Percentiles rank a stretch among this genome's conserved stretches.
phyloP scores from a whole-genome alignment of 2,113 vertebrate genomes.

The Boleophthalmus pectinirostris region DNA sequence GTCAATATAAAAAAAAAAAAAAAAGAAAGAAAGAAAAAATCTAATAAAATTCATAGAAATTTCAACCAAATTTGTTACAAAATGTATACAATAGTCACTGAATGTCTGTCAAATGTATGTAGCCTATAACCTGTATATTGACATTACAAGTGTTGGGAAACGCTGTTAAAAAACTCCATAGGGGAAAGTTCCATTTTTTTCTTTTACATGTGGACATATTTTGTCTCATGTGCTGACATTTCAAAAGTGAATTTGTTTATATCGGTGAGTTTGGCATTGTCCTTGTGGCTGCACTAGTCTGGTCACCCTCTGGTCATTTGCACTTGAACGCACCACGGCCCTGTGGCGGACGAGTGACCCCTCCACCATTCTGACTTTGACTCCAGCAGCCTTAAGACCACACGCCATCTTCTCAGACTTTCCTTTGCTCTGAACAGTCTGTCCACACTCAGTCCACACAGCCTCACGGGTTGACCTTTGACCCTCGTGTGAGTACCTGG shows the following conservation, averaged over 20 bases:
- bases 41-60: no score
- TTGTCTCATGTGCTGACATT: background rate
- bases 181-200: no score
- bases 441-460: constrained; percentile 59
- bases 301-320: background rate
- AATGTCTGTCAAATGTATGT: no score
- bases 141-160: no score
- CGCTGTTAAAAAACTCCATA: no score
- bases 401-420: constrained; percentile 37
- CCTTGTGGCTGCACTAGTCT: background rate
- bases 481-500: constrained; percentile 69
- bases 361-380: constrained; percentile 69
- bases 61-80: no score
- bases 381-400: constrained; percentile 72
- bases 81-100: no score
- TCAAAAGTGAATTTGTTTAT: no score
- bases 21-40: no score
- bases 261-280: background rate
- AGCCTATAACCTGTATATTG: no score
- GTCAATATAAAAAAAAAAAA: no score
- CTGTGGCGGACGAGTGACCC: constrained; percentile 37
- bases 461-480: constrained; percentile 52
- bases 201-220: background rate
- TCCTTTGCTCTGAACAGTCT: constrained; percentile 60
- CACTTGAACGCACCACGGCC: background rate